phyloP scores from a whole-genome alignment of 2,113 vertebrate genomes.

The Mesitornis unicolor region DNA sequence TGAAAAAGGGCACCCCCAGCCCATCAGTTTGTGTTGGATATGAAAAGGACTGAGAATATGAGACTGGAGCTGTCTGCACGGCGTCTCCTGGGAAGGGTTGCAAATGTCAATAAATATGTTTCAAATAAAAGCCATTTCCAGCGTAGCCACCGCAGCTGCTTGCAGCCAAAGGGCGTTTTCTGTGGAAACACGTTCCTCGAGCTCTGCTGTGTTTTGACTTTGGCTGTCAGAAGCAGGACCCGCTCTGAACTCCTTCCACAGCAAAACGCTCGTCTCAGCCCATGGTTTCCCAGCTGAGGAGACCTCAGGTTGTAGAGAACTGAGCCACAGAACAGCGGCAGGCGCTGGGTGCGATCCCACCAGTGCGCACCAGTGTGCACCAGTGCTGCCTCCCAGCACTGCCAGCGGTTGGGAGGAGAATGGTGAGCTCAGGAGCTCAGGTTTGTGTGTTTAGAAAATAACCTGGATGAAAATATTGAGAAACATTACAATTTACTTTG shows the following conservation, averaged over 20 bases:
- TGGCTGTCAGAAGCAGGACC: neutral
- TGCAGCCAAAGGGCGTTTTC: neutral
- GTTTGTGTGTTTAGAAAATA: neutral
- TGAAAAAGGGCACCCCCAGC: neutral
- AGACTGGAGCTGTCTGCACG: neutral
- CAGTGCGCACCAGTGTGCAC: rapidly evolving
- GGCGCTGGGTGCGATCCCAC: neutral
- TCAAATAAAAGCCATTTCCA: neutral
- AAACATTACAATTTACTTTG: neutral
- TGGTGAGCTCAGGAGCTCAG: neutral
- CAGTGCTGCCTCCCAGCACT: neutral
- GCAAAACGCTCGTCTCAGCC: neutral
- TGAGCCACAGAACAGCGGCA: rapidly evolving
- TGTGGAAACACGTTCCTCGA: neutral
- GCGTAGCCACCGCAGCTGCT: neutral
- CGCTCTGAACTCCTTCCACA: neutral
- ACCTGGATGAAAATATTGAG: neutral
- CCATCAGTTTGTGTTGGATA: rapidly evolving
- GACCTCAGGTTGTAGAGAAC: neutral
- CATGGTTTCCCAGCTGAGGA: neutral
- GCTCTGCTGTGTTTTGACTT: neutral
- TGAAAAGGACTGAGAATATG: neutral
- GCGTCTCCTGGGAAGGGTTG: neutral
- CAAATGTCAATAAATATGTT: neutral
- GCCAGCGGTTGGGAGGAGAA: neutral